These are phyloP conservation scores for Palaemon carinicauda DNA, from an alignment of 1,140 invertebrate genomes.

Conservation along the genomic window DNA sequence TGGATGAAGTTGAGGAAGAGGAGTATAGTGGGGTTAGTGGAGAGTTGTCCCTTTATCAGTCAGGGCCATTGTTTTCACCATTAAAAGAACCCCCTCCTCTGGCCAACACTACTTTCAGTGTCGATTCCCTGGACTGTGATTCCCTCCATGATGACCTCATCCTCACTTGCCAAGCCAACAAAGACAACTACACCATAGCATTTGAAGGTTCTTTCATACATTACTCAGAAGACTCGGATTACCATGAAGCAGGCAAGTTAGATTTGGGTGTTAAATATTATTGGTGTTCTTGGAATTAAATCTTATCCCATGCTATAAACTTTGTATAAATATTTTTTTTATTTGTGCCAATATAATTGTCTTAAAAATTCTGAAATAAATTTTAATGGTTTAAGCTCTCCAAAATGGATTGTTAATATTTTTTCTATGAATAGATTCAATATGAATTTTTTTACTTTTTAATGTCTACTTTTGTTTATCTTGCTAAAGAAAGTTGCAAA, in stretches of 20 bases:
- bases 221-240: slow-evolving; percentile 85
- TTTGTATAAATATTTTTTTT: too few species aligned
- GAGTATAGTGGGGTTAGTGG: slow-evolving; percentile 59
- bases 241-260: slow-evolving; percentile 72
- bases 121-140: slow-evolving; percentile 89
- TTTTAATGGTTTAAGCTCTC: too few species aligned
- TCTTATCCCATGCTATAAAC: too few species aligned
- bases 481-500: not conserved
- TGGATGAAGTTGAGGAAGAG: slow-evolving; percentile 41
- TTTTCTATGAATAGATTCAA: not conserved
- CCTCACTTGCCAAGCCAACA: slow-evolving; percentile 84
- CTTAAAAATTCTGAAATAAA: too few species aligned
- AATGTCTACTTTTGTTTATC: too few species aligned
- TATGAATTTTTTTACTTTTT: not conserved
- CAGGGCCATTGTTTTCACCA: slow-evolving; percentile 82
- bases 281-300: too few species aligned
- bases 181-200: slow-evolving; percentile 93
- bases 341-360: too few species aligned
- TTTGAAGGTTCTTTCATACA: slow-evolving; percentile 85
- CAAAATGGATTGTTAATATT: too few species aligned
- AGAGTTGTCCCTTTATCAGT: slow-evolving; percentile 59
- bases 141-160: slow-evolving; percentile 80
- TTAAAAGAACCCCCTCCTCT: slow-evolving; percentile 79
- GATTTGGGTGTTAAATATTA: too few species aligned
- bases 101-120: slow-evolving; percentile 79